Conservation (phyloP, 2,113 vertebrate genomes). For the Pterophyllum scalare region DNA sequence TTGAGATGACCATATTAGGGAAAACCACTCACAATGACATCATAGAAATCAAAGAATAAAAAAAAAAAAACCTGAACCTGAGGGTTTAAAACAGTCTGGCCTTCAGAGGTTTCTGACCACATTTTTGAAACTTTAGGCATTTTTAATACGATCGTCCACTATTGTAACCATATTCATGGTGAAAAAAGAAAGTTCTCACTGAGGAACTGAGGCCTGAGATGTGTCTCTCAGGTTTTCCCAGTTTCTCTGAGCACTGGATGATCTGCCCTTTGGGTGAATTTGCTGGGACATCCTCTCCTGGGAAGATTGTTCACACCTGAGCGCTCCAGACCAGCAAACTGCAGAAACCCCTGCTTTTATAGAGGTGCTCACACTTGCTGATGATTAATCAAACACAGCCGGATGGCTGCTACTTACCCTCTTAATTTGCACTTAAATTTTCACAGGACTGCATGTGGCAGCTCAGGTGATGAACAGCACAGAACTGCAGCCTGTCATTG, state of each 20-base stretch:
- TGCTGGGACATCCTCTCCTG: background rate
- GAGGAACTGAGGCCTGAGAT: background rate
- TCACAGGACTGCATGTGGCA: background rate
- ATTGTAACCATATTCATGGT: background rate
- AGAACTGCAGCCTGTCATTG: background rate
- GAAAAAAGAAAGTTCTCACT: background rate
- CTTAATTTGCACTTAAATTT: background rate
- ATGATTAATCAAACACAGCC: background rate
- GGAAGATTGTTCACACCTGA: fast-evolving
- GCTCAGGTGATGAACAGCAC: background rate
- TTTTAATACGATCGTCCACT: background rate
- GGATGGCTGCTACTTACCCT: background rate
- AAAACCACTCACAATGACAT: background rate
- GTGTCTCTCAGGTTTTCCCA: background rate
- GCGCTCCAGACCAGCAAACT: background rate
- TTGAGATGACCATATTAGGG: background rate
- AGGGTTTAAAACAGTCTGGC: background rate
- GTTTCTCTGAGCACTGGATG: background rate
- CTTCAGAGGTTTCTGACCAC: background rate
- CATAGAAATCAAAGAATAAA: background rate
- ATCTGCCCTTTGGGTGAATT: background rate
- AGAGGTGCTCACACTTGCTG: background rate
- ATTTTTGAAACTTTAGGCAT: background rate
- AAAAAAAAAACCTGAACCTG: background rate
- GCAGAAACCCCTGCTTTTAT: background rate